A percentile compares a stretch with the other conserved stretches of the same genome.
These are phyloP conservation scores for Tachystola acroxantha DNA, from an alignment of 2,888 invertebrate species.

Conservation along the genomic window DNA sequence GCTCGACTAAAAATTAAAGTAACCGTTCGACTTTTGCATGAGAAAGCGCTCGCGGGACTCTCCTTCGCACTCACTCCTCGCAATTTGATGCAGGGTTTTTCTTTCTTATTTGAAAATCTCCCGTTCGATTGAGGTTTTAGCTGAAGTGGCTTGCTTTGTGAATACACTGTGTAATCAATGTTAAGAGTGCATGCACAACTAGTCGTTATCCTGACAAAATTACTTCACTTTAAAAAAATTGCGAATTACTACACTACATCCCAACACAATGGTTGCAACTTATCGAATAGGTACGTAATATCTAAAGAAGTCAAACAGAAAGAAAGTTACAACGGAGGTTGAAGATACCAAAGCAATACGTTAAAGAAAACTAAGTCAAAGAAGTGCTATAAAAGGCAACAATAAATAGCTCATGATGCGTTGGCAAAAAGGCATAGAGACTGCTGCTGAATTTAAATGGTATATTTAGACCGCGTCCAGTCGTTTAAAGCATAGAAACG, in stretches of 20 bases:
- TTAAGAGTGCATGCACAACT: background rate
- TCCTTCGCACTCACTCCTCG: conserved; percentile 57
- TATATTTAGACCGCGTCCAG: conserved; percentile 62
- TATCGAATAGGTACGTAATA: no score
- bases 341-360: conserved; percentile 14
- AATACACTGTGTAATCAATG: conserved; percentile 50
- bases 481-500: conserved; percentile 69
- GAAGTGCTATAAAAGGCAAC: conserved; percentile 47
- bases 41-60: conserved; percentile 68
- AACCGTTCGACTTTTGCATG: conserved; percentile 77
- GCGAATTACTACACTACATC: no score
- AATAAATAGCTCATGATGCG: conserved; percentile 58
- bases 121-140: conserved; percentile 49
- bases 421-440: conserved; percentile 47
- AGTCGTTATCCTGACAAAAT: no score
- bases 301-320: no score
- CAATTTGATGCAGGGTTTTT: conserved; percentile 43
- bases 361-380: conserved; percentile 40
- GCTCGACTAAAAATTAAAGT: conserved; percentile 75
- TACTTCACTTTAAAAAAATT: no score
- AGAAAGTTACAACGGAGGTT: background rate
- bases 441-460: conserved; percentile 71
- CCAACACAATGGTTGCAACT: no score
- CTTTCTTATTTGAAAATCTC: conserved; percentile 42
- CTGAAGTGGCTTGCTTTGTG: conserved; percentile 52